These are phyloP conservation scores for Urocolius indicus DNA, from an alignment of 2,113 vertebrate species.

Conservation along the genomic window DNA sequence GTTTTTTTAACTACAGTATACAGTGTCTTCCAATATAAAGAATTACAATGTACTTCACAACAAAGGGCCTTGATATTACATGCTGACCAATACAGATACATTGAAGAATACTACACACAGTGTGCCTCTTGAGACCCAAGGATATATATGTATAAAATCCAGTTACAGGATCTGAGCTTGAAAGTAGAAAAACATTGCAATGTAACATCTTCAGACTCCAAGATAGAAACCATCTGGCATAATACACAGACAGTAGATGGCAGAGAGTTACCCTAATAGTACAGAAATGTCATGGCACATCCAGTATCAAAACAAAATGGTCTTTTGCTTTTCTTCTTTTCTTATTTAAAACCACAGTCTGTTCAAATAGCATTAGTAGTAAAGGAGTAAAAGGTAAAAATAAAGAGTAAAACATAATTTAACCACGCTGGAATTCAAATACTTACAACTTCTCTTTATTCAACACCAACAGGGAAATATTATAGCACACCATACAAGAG, in stretches of 20 bases:
- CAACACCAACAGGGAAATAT: neutral
- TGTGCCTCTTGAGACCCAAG: neutral
- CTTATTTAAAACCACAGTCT: neutral
- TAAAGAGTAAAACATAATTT: neutral
- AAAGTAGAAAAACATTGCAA: neutral
- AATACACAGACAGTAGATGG: neutral
- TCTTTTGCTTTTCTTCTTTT: neutral
- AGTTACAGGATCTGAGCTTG: neutral
- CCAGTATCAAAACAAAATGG: neutral
- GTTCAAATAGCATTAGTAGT: neutral
- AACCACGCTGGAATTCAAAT: neutral
- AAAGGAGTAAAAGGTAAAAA: neutral
- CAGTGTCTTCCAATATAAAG: neutral
- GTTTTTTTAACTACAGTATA: neutral
- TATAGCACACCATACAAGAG: neutral
- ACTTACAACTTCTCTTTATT: neutral
- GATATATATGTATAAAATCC: neutral
- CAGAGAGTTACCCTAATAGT: neutral
- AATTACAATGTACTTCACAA: neutral
- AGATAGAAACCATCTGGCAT: neutral
- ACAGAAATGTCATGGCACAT: neutral
- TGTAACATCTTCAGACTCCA: neutral
- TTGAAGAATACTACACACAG: neutral
- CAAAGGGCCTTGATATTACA: neutral
- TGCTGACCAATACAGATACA: neutral